These are phyloP conservation scores for Sylvietta virens DNA, from an alignment of 2,113 vertebrate genomes.

Conservation along the genomic window DNA sequence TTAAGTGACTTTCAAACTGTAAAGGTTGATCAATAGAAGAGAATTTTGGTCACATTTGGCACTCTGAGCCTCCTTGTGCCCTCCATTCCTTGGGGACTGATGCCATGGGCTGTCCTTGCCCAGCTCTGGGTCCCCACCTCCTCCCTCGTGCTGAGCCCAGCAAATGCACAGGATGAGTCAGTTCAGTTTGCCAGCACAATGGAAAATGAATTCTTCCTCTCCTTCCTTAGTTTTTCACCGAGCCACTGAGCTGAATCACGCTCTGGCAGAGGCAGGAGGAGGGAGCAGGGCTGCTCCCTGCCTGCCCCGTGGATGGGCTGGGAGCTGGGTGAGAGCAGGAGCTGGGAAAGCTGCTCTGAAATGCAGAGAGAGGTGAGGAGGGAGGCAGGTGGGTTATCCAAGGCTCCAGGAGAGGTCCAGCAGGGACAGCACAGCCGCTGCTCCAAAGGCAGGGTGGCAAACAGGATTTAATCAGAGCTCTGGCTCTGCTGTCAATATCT, in stretches of 20 bases:
- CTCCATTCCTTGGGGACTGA: neutral
- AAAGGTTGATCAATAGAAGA: neutral
- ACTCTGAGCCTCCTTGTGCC: neutral
- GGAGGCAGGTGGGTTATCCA: neutral
- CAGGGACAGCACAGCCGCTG: neutral
- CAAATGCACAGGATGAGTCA: neutral
- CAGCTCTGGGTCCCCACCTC: neutral
- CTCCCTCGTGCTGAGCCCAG: neutral
- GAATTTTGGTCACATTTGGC: neutral
- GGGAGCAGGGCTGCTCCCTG: neutral
- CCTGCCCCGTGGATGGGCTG: neutral
- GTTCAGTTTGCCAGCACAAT: neutral
- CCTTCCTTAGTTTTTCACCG: neutral
- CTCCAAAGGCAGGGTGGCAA: neutral
- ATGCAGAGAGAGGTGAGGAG: neutral
- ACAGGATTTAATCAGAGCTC: neutral
- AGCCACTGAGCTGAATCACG: slow-evolving; percentile 3
- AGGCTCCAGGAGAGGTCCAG: neutral
- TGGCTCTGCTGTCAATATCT: neutral
- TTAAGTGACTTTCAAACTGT: neutral
- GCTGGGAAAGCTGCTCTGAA: neutral
- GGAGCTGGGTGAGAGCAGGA: neutral
- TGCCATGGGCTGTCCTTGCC: neutral
- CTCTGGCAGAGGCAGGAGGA: neutral
- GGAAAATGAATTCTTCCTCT: neutral